These are phyloP conservation scores for Sabatieria punctata DNA, from an alignment of 2,888 invertebrate genomes.

Conservation along the genomic window DNA sequence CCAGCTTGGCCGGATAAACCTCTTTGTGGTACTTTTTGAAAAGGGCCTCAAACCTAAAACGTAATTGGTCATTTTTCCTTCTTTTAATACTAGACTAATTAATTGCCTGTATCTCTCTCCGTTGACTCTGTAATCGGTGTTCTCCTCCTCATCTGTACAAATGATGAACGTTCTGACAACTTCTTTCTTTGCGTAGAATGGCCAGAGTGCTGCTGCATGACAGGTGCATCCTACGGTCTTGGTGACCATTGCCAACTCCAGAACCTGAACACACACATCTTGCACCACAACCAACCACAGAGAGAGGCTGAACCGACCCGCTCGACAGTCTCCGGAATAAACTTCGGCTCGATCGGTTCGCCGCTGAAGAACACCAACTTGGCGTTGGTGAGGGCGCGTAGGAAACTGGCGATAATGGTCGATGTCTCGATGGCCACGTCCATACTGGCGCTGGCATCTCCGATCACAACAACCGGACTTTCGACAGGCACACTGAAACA, in stretches of 20 bases:
- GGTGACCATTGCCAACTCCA: slow-evolving; percentile 28
- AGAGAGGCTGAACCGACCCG: slow-evolving; percentile 16
- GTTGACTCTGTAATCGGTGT: slow-evolving; percentile 11
- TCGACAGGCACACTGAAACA: slow-evolving; percentile 25
- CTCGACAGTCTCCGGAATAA: slow-evolving; percentile 28
- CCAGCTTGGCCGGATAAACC: slow-evolving; percentile 31
- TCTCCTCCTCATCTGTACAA: slow-evolving; percentile 35
- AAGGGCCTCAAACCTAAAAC: slow-evolving; percentile 24
- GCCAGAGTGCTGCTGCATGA: slow-evolving; percentile 31
- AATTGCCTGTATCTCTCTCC: not conserved
- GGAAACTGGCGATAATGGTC: slow-evolving; percentile 33
- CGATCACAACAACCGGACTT: slow-evolving; percentile 32
- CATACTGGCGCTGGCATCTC: slow-evolving; percentile 34
- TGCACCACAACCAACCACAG: not conserved
- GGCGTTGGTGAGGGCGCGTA: slow-evolving; percentile 31
- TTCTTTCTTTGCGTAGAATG: slow-evolving; percentile 30
- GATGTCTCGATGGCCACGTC: slow-evolving; percentile 32
- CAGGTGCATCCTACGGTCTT: slow-evolving; percentile 26
- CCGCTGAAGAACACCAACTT: slow-evolving; percentile 32
- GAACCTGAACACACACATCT: slow-evolving; percentile 17
- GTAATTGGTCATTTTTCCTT: not conserved
- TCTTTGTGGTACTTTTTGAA: slow-evolving; percentile 31
- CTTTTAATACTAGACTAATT: not conserved
- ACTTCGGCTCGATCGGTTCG: slow-evolving; percentile 21
- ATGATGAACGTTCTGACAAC: slow-evolving; percentile 33